A percentile compares a stretch with the other conserved stretches of the same genome.
phyloP scores from a whole-genome alignment of 2,888 invertebrate genomes.

The Microplitis deprimator region DNA sequence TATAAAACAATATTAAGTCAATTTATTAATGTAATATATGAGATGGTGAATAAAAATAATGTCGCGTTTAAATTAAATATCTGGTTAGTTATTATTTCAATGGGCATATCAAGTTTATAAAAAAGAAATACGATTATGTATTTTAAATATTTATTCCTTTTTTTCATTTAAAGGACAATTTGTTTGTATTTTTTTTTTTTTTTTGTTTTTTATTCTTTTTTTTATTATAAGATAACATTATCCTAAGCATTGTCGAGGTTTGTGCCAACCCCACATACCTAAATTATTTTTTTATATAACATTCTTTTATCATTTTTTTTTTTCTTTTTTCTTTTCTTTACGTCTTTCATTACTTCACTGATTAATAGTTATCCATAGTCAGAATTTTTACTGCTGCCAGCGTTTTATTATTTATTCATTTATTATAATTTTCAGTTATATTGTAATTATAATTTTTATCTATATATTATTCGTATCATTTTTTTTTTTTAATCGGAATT shows the following conservation, averaged over 20 bases:
- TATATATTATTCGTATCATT: constrained; percentile 12
- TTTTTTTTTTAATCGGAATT: background rate
- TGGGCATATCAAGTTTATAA: background rate
- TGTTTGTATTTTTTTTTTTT: constrained; percentile 53
- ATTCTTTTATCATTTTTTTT: constrained; percentile 50
- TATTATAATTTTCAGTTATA: constrained; percentile 31
- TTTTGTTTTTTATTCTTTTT: constrained; percentile 60
- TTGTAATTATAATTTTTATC: constrained; percentile 17
- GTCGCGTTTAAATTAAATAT: constrained; percentile 5
- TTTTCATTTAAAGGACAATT: constrained; percentile 70
- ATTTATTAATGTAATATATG: constrained; percentile 12
- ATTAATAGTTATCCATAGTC: constrained; percentile 60
- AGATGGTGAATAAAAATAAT: constrained; percentile 24
- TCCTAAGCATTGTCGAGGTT: constrained; percentile 70
- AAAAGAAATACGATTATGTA: constrained; percentile 57
- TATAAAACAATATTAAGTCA: background rate
- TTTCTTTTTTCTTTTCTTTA: constrained; percentile 50
- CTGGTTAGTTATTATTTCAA: background rate
- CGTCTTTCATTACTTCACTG: constrained; percentile 64
- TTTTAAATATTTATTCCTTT: constrained; percentile 72
- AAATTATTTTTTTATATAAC: constrained; percentile 71
- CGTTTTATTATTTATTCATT: constrained; percentile 38
- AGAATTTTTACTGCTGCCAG: constrained; percentile 45
- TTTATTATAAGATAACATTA: constrained; percentile 72
- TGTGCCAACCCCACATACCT: constrained; percentile 59